These are phyloP conservation scores for Heliothis virescens DNA, from an alignment of 1,140 invertebrate genomes.

Conservation along the genomic window DNA sequence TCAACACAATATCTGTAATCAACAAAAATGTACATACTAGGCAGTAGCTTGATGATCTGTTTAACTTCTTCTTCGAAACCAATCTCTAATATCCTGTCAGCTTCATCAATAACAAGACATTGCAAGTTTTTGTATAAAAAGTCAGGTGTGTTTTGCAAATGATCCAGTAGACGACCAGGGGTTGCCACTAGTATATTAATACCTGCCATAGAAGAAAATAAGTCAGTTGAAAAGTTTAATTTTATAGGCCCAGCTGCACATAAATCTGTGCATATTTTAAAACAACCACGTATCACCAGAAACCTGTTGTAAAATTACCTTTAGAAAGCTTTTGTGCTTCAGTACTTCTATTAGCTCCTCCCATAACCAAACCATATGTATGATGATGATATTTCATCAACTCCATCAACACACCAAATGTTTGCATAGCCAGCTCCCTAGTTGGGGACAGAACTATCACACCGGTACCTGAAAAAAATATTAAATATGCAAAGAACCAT, in stretches of 20 bases:
- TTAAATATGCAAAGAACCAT: slow-evolving; percentile 28
- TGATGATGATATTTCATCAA: slow-evolving; percentile 95
- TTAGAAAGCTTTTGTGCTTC: slow-evolving; percentile 97
- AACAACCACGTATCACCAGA: too few relatives aligned
- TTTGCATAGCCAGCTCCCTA: slow-evolving; percentile 99
- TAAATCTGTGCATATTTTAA: too few relatives aligned
- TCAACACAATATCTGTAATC: too few relatives aligned
- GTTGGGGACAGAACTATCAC: slow-evolving; percentile 99
- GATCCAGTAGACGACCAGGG: slow-evolving; percentile 98
- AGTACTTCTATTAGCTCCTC: slow-evolving; percentile 96
- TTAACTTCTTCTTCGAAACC: slow-evolving; percentile 99
- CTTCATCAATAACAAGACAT: slow-evolving; percentile 99
- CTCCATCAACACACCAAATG: slow-evolving; percentile 98
- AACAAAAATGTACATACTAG: slow-evolving; percentile 90
- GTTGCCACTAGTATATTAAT: slow-evolving; percentile 99
- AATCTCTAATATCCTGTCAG: slow-evolving; percentile 99
- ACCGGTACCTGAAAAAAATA: slow-evolving; percentile 92
- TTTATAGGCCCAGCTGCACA: too few relatives aligned
- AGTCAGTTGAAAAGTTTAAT: not conserved
- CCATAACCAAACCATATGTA: slow-evolving; percentile 96
- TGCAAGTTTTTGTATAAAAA: slow-evolving; percentile 99
- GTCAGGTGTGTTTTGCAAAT: slow-evolving; percentile 98
- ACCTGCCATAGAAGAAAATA: slow-evolving; percentile 78
- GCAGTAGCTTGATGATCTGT: slow-evolving; percentile 97
- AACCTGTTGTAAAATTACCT: slow-evolving; percentile 83